phyloP scores from a whole-genome alignment of 2,888 invertebrate genomes.

The Calameuta idolon region DNA sequence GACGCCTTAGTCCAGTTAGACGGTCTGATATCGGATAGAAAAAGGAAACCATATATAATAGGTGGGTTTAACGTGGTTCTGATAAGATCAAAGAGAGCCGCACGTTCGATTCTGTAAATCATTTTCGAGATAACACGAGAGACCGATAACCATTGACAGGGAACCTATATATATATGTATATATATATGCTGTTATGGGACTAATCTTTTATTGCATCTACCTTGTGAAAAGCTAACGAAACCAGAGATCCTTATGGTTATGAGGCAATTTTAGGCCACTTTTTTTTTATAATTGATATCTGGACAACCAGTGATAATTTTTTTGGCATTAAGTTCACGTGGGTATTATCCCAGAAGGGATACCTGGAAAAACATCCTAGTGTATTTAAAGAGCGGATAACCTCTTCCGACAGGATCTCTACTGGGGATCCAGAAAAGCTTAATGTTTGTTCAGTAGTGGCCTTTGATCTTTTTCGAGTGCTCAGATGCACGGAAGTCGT shows the following conservation, averaged over 20 bases:
- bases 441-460: slow-evolving; percentile 29
- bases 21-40: not conserved
- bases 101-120: slow-evolving; percentile 19
- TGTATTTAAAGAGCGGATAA: slow-evolving; percentile 2
- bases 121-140: slow-evolving; percentile 9
- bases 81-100: slow-evolving; percentile 27
- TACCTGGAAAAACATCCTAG: not conserved
- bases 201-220: slow-evolving; percentile 4
- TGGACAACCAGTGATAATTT: not conserved
- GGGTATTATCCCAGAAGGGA: not conserved
- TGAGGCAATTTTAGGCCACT: not conserved
- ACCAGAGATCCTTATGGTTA: not conserved
- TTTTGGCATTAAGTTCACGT: not conserved
- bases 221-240: not conserved
- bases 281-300: not conserved
- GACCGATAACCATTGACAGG: slow-evolving; percentile 1
- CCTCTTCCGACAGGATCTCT: slow-evolving; percentile 1
- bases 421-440: slow-evolving; percentile 9
- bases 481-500: slow-evolving; percentile 8
- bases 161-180: not conserved
- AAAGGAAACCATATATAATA: slow-evolving; percentile 13
- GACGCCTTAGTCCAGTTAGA: not conserved
- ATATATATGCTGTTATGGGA: not conserved
- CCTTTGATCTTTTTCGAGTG: slow-evolving; percentile 32
- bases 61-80: slow-evolving; percentile 23